Evolutionary conservation across 2,888 invertebrate genomes (phyloP).

Genomic region (Uloborus plumipes): DNA sequence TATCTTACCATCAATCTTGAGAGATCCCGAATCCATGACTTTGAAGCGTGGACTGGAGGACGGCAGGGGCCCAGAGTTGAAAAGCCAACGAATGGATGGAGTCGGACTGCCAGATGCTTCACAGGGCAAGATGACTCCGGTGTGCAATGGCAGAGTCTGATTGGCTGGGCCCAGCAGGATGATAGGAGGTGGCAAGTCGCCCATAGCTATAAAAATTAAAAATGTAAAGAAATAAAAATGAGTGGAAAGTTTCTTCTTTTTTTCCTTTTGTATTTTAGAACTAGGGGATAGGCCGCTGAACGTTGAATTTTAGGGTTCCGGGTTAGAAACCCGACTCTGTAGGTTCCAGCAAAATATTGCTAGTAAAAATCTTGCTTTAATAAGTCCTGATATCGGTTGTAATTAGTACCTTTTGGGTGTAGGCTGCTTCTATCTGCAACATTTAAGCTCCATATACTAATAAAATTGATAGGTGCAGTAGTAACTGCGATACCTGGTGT

Average conservation of each 20-base stretch:
- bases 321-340: too few species aligned
- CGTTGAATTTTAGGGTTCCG: too few species aligned
- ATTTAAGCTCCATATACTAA: too few species aligned
- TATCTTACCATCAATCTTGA: slow-evolving; percentile 80
- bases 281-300: too few species aligned
- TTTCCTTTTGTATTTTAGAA: background rate
- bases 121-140: slow-evolving; percentile 84
- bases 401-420: too few species aligned
- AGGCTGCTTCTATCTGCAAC: too few species aligned
- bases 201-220: slow-evolving; percentile 51
- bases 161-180: slow-evolving; percentile 89
- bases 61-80: slow-evolving; percentile 76
- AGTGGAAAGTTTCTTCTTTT: background rate
- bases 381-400: too few species aligned
- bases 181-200: slow-evolving; percentile 83
- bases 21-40: slow-evolving; percentile 79
- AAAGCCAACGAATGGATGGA: slow-evolving; percentile 83
- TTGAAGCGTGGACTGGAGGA: slow-evolving; percentile 75
- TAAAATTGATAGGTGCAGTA: too few species aligned
- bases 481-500: too few species aligned
- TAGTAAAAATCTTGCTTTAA: too few species aligned
- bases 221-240: background rate
- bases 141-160: slow-evolving; percentile 84
- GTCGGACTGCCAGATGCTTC: slow-evolving; percentile 82
- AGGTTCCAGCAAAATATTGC: too few species aligned